Percentiles rank a stretch among this genome's conserved stretches.
Conservation (phyloP, 2,113 vertebrate species). For the Turdus rufiventris region DNA sequence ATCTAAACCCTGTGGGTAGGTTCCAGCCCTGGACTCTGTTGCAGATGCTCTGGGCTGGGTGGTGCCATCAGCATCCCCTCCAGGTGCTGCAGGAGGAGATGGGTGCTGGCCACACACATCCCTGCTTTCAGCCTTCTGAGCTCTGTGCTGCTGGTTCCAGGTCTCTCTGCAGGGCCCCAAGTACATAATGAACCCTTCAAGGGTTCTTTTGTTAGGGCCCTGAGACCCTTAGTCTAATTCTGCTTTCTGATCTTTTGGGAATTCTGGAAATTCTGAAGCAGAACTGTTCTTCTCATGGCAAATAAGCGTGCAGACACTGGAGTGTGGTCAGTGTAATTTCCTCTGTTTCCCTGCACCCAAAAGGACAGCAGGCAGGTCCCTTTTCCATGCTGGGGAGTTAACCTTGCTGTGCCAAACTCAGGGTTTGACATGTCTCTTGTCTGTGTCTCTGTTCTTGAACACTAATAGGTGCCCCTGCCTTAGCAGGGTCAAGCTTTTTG, state of each 20-base stretch:
- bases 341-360: not conserved
- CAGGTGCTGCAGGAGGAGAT: not conserved
- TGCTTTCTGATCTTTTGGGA: not conserved
- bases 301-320: not conserved
- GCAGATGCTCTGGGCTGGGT: not conserved
- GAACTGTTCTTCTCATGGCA: not conserved
- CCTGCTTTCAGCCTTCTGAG: not conserved
- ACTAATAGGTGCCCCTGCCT: too few species aligned
- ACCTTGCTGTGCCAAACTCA: not conserved
- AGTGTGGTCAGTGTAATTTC: not conserved
- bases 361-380: not conserved
- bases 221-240: not conserved
- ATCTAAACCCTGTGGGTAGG: not conserved
- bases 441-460: too few species aligned
- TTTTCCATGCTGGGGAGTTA: not conserved
- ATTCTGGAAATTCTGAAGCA: not conserved
- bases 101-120: not conserved
- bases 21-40: not conserved
- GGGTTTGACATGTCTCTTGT: not conserved
- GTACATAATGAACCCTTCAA: accelerated
- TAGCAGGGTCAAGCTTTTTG: not conserved
- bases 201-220: not conserved
- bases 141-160: not conserved
- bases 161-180: not conserved
- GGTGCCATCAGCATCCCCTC: not conserved